A percentile compares a stretch with the other conserved stretches of the same genome.
Evolutionary conservation across 2,113 vertebrate genomes (phyloP).

Genomic region (Theropithecus gelada): DNA sequence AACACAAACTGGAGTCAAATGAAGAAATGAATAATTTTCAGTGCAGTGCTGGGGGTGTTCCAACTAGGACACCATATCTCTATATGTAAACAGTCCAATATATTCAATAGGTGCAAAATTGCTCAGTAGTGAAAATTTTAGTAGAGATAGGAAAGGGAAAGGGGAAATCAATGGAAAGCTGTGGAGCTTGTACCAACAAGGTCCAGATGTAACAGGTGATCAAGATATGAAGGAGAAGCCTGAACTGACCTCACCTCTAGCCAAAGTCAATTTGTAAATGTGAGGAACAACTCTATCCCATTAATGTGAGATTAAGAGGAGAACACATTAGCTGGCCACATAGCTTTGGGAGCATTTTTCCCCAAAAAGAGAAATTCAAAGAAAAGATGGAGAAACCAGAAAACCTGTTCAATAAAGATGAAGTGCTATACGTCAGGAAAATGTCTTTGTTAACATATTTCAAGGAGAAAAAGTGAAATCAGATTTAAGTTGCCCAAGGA

Average conservation of each 20-base stretch:
- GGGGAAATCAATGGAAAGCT: not conserved
- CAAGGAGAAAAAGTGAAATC: not conserved
- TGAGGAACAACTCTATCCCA: accelerated
- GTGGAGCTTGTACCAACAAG: too few relatives aligned
- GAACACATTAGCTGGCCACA: not conserved
- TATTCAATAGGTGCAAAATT: not conserved
- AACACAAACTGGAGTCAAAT: not conserved
- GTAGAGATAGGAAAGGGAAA: not conserved
- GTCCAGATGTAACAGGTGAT: not conserved
- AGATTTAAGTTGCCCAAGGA: not conserved
- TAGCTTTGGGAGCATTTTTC: not conserved
- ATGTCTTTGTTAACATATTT: not conserved
- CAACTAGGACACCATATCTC: not conserved
- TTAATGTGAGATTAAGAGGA: not conserved
- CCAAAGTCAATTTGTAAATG: not conserved
- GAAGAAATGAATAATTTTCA: not conserved
- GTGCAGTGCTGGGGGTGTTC: not conserved
- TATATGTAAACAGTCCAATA: not conserved
- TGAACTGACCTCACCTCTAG: not conserved
- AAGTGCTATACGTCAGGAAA: not conserved
- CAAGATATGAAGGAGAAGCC: not conserved
- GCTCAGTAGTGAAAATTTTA: not conserved
- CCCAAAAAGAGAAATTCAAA: not conserved
- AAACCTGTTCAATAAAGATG: not conserved
- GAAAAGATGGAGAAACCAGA: not conserved